These are phyloP conservation scores for Chloroceryle inda DNA, from an alignment of 2,797 vertebrate species.

Conservation along the genomic window DNA sequence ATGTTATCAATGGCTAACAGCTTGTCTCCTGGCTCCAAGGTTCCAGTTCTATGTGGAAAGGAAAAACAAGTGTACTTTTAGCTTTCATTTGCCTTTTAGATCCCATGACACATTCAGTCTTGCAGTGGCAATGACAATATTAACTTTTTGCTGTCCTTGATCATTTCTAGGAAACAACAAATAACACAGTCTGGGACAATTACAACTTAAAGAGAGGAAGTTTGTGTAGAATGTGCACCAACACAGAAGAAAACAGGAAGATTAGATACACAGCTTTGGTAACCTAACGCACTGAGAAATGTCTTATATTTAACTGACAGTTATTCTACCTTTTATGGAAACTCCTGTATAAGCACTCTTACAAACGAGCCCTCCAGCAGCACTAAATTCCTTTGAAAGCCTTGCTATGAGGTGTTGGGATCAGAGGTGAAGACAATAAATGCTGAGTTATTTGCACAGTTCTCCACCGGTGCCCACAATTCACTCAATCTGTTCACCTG, in stretches of 20 bases:
- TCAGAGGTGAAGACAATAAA: slow-evolving; percentile 25
- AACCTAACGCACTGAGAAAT: neutral
- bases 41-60: slow-evolving; percentile 88
- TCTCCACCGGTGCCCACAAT: neutral
- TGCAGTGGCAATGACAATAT: neutral
- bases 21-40: slow-evolving; percentile 95
- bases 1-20: slow-evolving; percentile 96
- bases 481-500: neutral
- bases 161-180: neutral
- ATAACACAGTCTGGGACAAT: neutral
- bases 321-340: neutral
- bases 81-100: slow-evolving; percentile 27
- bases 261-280: neutral
- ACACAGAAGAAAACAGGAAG: neutral
- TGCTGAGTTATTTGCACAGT: neutral
- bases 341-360: neutral
- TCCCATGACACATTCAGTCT: neutral
- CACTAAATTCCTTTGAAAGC: neutral
- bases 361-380: neutral
- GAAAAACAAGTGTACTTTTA: neutral
- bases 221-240: neutral
- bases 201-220: neutral
- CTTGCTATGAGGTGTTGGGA: neutral
- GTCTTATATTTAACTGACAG: neutral
- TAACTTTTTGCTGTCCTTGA: slow-evolving; percentile 1